These are phyloP conservation scores for Staurois parvus DNA, from an alignment of 2,797 vertebrate species.

Conservation along the genomic window DNA sequence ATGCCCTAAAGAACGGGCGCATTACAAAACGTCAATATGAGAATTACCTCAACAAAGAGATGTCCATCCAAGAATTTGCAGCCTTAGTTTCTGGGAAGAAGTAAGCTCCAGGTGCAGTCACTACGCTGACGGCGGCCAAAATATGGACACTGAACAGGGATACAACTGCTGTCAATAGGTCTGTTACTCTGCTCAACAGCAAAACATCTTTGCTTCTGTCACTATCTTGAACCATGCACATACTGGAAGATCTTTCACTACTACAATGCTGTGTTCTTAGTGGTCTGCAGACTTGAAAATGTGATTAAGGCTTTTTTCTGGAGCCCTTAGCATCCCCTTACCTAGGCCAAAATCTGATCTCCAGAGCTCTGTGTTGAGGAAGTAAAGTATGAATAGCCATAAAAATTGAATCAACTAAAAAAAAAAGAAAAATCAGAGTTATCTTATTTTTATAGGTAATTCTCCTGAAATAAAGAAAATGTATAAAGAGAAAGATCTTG, in stretches of 20 bases:
- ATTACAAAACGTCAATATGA: slow-evolving; percentile 86
- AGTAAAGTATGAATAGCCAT: background rate
- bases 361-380: background rate
- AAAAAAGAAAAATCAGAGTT: background rate
- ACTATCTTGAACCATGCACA: slow-evolving; percentile 17
- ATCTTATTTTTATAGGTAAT: background rate
- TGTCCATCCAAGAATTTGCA: slow-evolving; percentile 96
- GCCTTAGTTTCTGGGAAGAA: slow-evolving; percentile 88
- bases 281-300: background rate
- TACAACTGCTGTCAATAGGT: slow-evolving; percentile 61
- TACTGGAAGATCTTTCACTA: slow-evolving; percentile 38
- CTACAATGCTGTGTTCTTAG: background rate
- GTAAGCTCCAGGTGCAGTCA: slow-evolving; percentile 58
- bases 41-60: slow-evolving; percentile 92
- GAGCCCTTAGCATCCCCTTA: background rate
- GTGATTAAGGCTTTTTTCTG: background rate
- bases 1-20: slow-evolving; percentile 84
- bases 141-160: slow-evolving; percentile 46
- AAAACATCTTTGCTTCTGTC: slow-evolving; percentile 64
- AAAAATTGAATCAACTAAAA: background rate
- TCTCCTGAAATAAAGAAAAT: background rate
- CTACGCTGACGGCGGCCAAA: slow-evolving; percentile 41
- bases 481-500: background rate
- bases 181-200: slow-evolving; percentile 63
- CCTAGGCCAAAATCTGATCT: background rate